Conservation (phyloP, 92 coral and sea anemone species). For the Phenganax stokvisi region DNA sequence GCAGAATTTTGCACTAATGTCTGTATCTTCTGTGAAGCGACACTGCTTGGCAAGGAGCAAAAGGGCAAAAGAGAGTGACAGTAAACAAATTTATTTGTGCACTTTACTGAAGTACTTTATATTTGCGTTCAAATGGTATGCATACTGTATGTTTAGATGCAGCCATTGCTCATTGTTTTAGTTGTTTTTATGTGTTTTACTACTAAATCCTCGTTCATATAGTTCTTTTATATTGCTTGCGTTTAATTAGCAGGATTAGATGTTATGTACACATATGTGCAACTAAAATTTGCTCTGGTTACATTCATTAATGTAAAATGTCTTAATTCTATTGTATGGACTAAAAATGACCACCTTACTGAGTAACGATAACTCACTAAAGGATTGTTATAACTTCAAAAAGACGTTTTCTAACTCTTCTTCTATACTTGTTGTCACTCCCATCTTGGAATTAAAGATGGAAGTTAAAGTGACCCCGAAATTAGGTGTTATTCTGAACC, state of each 20-base stretch:
- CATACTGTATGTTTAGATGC: neutral
- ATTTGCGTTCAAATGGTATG: neutral
- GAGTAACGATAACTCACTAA: too few relatives aligned
- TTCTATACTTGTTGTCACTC: neutral
- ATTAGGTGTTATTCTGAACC: slow-evolving; percentile 2
- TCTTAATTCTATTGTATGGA: too few relatives aligned
- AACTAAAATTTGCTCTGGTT: too few relatives aligned
- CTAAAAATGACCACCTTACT: too few relatives aligned
- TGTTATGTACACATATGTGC: neutral
- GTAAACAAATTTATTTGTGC: neutral
- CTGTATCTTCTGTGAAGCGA: slow-evolving; percentile 28
- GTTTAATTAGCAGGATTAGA: neutral
- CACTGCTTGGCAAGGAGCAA: neutral
- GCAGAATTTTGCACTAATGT: slow-evolving; percentile 26
- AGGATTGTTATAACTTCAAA: neutral
- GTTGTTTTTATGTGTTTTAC: neutral
- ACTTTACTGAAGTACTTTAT: neutral
- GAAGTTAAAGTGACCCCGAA: neutral
- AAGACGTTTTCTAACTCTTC: neutral
- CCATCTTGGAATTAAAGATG: neutral
- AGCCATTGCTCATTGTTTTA: neutral
- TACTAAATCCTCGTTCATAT: neutral
- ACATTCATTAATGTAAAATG: too few relatives aligned
- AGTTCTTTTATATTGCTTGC: neutral
- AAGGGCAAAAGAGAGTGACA: slow-evolving; percentile 3